Conservation (phyloP, 2,113 vertebrate genomes). For the Ariopsis seemanni region DNA sequence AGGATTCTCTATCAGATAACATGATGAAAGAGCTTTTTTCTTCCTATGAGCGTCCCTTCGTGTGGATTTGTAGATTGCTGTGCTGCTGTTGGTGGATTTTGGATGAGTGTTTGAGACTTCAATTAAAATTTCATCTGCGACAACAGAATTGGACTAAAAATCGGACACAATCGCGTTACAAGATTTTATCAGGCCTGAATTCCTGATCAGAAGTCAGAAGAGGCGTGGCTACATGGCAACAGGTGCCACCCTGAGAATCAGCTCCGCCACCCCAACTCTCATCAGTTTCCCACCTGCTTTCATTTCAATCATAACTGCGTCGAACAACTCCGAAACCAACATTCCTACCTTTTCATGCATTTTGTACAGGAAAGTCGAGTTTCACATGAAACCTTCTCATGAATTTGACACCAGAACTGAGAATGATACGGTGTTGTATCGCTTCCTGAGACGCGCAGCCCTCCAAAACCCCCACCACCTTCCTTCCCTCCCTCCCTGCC, state of each 20-base stretch:
- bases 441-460: not conserved
- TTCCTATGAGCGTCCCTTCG: too few species aligned
- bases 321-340: not conserved
- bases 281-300: not conserved
- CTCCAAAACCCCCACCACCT: too few species aligned
- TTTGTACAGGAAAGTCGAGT: not conserved
- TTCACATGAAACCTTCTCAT: not conserved
- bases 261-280: not conserved
- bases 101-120: not conserved
- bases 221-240: not conserved
- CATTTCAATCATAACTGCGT: not conserved
- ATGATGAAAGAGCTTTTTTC: too few species aligned
- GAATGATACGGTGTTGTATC: too few species aligned
- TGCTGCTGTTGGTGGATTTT: not conserved
- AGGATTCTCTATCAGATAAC: not conserved
- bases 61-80: too few species aligned
- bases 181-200: not conserved
- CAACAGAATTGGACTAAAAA: not conserved
- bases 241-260: not conserved
- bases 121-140: not conserved
- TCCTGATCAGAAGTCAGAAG: not conserved
- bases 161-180: not conserved
- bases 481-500: too few species aligned
- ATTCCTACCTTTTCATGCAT: not conserved
- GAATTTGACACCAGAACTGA: not conserved